Conservation (phyloP, 1,140 invertebrate genomes). For the Adelges cooleyi region DNA sequence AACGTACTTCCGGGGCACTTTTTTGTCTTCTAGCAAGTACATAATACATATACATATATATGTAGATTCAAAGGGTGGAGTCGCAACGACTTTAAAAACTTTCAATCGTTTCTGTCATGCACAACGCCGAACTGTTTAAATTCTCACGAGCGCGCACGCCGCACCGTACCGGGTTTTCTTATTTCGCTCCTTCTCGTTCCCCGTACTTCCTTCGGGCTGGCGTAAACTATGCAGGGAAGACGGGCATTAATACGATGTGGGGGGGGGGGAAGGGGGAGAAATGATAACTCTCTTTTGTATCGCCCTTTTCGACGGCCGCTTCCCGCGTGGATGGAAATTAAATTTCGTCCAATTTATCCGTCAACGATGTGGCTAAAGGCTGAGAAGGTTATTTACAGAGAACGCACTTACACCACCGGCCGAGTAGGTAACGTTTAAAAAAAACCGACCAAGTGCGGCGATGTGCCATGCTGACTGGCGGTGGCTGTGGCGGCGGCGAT, state of each 20-base stretch:
- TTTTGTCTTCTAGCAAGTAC: neutral
- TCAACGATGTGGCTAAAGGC: neutral
- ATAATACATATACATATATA: neutral
- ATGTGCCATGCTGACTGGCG: neutral
- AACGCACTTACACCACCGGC: no score
- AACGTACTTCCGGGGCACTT: constrained; percentile 10
- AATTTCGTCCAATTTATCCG: constrained; percentile 9
- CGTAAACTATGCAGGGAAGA: no score
- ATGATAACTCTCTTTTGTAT: no score
- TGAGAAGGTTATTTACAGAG: no score
- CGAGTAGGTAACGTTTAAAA: no score
- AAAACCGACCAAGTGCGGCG: neutral
- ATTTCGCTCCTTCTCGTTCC: neutral
- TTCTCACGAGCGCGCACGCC: constrained; percentile 12
- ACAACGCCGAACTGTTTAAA: constrained; percentile 27
- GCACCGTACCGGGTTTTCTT: constrained; percentile 7
- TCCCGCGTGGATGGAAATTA: neutral
- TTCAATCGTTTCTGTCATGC: constrained; percentile 26
- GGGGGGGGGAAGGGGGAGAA: no score
- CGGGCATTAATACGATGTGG: no score
- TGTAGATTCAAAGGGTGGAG: neutral
- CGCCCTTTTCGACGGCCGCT: no score
- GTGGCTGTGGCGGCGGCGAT: neutral
- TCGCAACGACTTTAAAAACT: constrained; percentile 23
- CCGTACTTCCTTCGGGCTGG: neutral